phyloP scores from a whole-genome alignment of 2,113 vertebrate species.

The Bambusicola thoracicus region DNA sequence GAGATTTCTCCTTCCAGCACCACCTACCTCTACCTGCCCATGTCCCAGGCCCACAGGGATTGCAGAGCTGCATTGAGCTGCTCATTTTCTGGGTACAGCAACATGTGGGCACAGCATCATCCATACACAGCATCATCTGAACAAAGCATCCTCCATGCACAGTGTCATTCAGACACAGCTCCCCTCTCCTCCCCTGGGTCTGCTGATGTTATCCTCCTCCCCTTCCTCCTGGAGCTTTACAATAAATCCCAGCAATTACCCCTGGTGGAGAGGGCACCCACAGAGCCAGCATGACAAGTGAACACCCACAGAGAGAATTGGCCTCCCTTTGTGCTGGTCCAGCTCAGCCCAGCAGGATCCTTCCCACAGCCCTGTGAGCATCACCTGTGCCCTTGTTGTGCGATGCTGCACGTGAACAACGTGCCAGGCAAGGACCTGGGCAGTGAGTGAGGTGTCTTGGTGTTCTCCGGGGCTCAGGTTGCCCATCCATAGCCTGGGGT shows the following conservation, averaged over 20 bases:
- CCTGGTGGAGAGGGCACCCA: accelerated
- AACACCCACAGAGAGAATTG: accelerated
- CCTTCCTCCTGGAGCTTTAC: background rate
- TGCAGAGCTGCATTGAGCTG: too few relatives aligned
- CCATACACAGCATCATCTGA: background rate
- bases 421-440: background rate
- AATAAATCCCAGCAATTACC: background rate
- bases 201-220: background rate
- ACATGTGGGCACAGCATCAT: background rate
- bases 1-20: background rate
- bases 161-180: background rate
- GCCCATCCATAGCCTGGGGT: constrained; percentile 37
- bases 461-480: background rate
- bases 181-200: background rate
- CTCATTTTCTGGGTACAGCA: accelerated
- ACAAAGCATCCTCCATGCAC: background rate
- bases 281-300: accelerated
- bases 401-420: background rate
- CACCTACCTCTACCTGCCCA: background rate
- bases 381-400: background rate
- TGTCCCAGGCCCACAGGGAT: background rate
- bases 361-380: background rate
- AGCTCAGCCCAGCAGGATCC: accelerated
- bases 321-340: background rate
- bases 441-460: background rate